Conservation (phyloP, 1,140 invertebrate genomes). For the Drosophila melanica region DNA sequence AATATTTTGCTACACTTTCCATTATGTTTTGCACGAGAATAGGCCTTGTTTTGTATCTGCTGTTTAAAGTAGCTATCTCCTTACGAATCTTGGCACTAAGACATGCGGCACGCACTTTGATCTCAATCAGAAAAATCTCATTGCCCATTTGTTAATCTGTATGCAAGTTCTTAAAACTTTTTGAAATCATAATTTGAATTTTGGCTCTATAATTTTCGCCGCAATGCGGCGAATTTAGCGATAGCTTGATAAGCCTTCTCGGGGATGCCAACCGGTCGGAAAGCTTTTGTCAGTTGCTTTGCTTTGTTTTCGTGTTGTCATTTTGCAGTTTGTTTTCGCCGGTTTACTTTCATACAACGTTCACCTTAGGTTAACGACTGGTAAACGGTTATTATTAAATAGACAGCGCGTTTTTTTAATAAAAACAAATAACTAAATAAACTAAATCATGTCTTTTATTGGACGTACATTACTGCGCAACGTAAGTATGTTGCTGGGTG, state of each 20-base stretch:
- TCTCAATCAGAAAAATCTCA: not conserved
- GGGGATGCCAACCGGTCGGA: conserved; percentile 23
- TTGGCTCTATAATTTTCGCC: not conserved
- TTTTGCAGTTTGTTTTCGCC: conserved; percentile 31
- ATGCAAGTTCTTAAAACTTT: not conserved
- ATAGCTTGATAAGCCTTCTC: not conserved
- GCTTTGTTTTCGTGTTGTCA: conserved; percentile 44
- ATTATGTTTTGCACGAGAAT: conserved; percentile 47
- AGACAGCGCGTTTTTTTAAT: not conserved
- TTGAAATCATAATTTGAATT: conserved; percentile 1
- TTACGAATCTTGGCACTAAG: conserved; percentile 21
- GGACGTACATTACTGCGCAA: conserved; percentile 68
- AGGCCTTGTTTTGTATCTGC: not conserved
- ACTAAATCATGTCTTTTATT: conserved; percentile 72
- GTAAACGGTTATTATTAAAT: conserved; percentile 1
- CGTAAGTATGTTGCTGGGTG: conserved; percentile 55
- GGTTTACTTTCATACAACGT: conserved; percentile 25
- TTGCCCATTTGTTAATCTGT: conserved; percentile 31
- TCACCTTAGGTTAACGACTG: conserved; percentile 19
- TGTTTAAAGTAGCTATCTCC: conserved; percentile 22
- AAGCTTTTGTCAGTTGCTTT: conserved; percentile 34
- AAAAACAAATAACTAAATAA: conserved; percentile 2
- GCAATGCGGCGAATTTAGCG: not conserved
- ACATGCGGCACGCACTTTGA: conserved; percentile 44
- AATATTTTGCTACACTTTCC: conserved; percentile 81